Evolutionary conservation across 2,888 invertebrate genomes (phyloP), one percentile per base, ranked within the genome.

Genomic region (Callyntrura sp.): DNA sequence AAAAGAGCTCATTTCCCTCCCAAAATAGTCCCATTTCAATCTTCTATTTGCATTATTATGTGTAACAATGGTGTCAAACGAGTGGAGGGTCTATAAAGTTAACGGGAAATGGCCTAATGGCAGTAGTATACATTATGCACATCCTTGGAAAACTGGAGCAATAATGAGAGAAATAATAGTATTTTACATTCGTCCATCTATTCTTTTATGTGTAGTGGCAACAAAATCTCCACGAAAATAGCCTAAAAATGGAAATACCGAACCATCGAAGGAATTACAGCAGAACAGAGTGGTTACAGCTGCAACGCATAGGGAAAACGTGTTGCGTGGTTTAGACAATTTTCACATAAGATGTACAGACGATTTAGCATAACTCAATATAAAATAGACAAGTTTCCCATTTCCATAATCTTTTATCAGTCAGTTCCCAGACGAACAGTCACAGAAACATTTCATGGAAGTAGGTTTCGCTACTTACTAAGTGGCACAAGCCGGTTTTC

Each of bases 151-250:
- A 1, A 35, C 35, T 68, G n/a, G 35, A 1, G 6, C 6, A 35
- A 68, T 35, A 3, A 68, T 14, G 11, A 35, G 28, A 35, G 35
- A 6, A 35, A 35, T n/a, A 35, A 6, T 35, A 35, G 35, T 35
- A 4, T 35, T 35, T 35, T n/a, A 20, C 25, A 25, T 60, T 14
- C 62, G 14, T 62, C 11, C 35, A 35, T 68, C 2, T 35, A 60
- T 35, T 12, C 62, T 8, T 68, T 68, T 68, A n/a, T 35, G n/a
- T 35, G 0, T n/a, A 35, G 35, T 6, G 6, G 35, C 6, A 68
- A 68, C n/a, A n/a, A 35, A 68, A n/a, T n/a, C n/a, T 68, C n/a
- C 35, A 28, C 14, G 28, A n/a, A 68, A 68, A 68, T 35, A 35
- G n/a, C 6, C 25, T 35, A 25, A 9, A 68, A 28, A 68, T 68